A percentile compares a stretch with the other conserved stretches of the same genome.
phyloP scores from a whole-genome alignment of 1,140 invertebrate genomes.

The Cephus cinctus region DNA sequence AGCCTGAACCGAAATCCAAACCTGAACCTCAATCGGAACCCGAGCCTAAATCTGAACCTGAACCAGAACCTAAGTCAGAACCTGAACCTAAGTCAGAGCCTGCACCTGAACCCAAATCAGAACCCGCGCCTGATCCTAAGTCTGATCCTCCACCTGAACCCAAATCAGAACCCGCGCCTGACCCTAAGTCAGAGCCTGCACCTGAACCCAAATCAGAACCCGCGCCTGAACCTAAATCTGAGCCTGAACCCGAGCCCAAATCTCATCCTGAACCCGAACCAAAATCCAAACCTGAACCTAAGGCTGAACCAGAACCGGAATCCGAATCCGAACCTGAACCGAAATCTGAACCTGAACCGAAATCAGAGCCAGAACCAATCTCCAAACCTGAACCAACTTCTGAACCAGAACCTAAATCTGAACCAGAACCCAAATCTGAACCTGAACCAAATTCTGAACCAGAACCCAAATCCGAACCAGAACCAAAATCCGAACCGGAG shows the following conservation, averaged over 20 bases:
- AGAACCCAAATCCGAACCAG: slow-evolving; percentile 49
- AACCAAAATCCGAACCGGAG: slow-evolving; percentile 46
- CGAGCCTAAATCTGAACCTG: slow-evolving; percentile 50
- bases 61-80: slow-evolving; percentile 47
- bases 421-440: slow-evolving; percentile 39
- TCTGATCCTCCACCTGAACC: slow-evolving; percentile 40
- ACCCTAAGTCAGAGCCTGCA: slow-evolving; percentile 46
- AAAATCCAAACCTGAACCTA: slow-evolving; percentile 32
- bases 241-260: slow-evolving; percentile 31
- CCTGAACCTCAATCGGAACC: slow-evolving; percentile 39
- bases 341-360: slow-evolving; percentile 38
- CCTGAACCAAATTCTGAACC: slow-evolving; percentile 50
- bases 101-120: slow-evolving; percentile 45
- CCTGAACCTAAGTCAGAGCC: slow-evolving; percentile 42
- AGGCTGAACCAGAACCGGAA: slow-evolving; percentile 37
- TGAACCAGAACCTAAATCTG: slow-evolving; percentile 40
- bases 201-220: slow-evolving; percentile 48
- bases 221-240: slow-evolving; percentile 42
- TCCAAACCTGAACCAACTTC: slow-evolving; percentile 53
- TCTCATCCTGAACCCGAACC: slow-evolving; percentile 43
- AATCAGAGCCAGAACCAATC: slow-evolving; percentile 42
- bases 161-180: slow-evolving; percentile 40
- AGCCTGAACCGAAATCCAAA: slow-evolving; percentile 47
- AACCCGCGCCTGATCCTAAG: slow-evolving; percentile 41
- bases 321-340: slow-evolving; percentile 42